Evolutionary conservation across 2,797 vertebrate genomes (phyloP), one percentile per base, ranked within the genome.

Genomic region (Acipenser transmontanus): DNA sequence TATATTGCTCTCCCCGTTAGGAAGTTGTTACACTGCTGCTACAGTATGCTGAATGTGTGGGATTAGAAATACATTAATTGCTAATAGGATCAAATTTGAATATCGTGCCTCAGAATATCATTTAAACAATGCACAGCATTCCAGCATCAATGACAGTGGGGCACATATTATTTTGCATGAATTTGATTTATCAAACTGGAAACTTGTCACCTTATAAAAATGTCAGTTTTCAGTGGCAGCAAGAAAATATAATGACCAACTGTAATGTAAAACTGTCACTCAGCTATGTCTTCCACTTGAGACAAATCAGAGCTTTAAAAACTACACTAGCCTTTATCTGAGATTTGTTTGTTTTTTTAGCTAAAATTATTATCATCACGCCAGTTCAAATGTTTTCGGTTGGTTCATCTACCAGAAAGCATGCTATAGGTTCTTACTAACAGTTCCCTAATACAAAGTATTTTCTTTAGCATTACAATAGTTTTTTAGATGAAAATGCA

Each of bases 131-230:
- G 82, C 73, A 72, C 76, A 77, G 50, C 20, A 59, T 54, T 74
- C 72, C 74, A 81, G 73, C 74, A 77, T 66, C 67, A 73, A 59
- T 87, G 87, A 90, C 84, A 90, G 85, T 57, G 47, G 66, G 49
- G 67, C 72, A 62, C 69, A 8, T 73, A 73, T 72, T 77, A 79
- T 73, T 80, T 77, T 68, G 73, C 72, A 73, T 56, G 83, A 86
- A 85, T 77, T 71, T 50, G 87, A 90, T 88, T 88, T 87, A 89
- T 90, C 87, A 88, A 87, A 90, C 86, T 86, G 87, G 88, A 91
- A 90, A 90, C 86, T 84, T 90, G 87, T 91, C 88, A 91, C 86
- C 90, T 88, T 87, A 83, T 85, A 83, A 89, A 89, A 89, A 88
- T 63, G 84, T 88, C 85, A 87, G 78, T 84, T 85, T 83, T 77